Evolutionary conservation across 2,113 vertebrate genomes (phyloP), one percentile per base, ranked within the genome.

Genomic region (Nibea coibor): DNA sequence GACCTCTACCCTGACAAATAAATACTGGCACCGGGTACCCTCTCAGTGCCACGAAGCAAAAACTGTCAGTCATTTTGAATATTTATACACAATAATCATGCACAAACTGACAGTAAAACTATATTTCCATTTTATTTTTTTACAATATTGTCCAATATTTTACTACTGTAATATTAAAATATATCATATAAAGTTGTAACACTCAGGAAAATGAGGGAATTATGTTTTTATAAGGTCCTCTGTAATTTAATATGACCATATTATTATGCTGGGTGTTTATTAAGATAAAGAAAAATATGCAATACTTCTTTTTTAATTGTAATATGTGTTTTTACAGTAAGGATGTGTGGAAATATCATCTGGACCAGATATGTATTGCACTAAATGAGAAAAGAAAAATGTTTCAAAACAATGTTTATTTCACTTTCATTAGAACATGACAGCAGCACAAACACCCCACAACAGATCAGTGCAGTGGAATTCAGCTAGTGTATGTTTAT

Each of bases 381-480:
- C 1, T 31, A 61, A 14, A 59, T n/a, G 47, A 59, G 14, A 9
- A 67, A 76, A 3, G 0, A 65, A 72, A 22, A 50, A 17, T 50
- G 42, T 80, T 73, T 84, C 2, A 80, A 85, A 86, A 77, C 22
- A 84, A 74, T 3, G 1, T 89, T 89, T 89, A 89, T 80, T 88
- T 75, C 1, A 53, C 8, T 24, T 56, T 76, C 16, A 57, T 72
- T 51, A 71, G 2, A 70, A 56, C 65, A 84, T 50, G 14, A 39
- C 45, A 65, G 15, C 59, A 72, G 28, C 63, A 84, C 54, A 81
- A 69, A n/a, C 35, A 80, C 73, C 67, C 68, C 54, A 83, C 70
- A 83, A 71, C 56, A 79, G 80, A 86, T 73, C 75, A 88, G 87
- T 88, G 88, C 86, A 87, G 81, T 87, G 81, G 79, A 84, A 85